A percentile compares a stretch with the other conserved stretches of the same genome.
Evolutionary conservation across 2,113 vertebrate species (phyloP).

Genomic region (Ammodytes marinus): DNA sequence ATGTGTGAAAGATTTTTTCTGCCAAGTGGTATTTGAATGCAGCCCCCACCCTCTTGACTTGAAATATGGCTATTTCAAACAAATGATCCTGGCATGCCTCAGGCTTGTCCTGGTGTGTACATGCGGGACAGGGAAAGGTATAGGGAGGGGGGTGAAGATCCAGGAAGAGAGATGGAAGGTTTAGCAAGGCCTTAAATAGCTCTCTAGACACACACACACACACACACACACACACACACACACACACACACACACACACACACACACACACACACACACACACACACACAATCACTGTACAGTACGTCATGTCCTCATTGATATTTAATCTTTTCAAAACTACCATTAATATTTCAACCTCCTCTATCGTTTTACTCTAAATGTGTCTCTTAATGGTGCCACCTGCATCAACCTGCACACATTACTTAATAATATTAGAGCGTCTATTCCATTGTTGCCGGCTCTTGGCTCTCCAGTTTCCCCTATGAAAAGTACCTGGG

Average conservation of each 20-base stretch:
- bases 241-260: too few relatives aligned
- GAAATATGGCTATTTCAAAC: slow-evolving; percentile 67
- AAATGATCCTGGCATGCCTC: slow-evolving; percentile 38
- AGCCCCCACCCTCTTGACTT: slow-evolving; percentile 26
- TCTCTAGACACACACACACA: background rate
- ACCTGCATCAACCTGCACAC: background rate
- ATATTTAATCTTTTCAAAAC: slow-evolving; percentile 20
- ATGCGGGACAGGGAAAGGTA: slow-evolving; percentile 12
- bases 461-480: too few relatives aligned
- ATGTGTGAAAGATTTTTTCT: slow-evolving; percentile 28
- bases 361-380: background rate
- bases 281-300: too few relatives aligned
- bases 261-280: too few relatives aligned
- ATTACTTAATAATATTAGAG: background rate
- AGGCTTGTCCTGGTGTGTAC: slow-evolving; percentile 38
- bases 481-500: too few relatives aligned
- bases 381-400: background rate
- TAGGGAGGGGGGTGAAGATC: background rate
- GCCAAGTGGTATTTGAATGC: slow-evolving; percentile 56
- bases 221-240: too few relatives aligned
- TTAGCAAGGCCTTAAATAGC: slow-evolving; percentile 31
- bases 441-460: too few relatives aligned
- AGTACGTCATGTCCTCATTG: background rate
- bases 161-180: slow-evolving; percentile 19
- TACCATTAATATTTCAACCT: slow-evolving; percentile 11